Evolutionary conservation across 37 sponge, comb jelly and placozoan species (phyloP), one percentile per base, ranked within the genome.

Genomic region (Aplysina aerophoba): DNA sequence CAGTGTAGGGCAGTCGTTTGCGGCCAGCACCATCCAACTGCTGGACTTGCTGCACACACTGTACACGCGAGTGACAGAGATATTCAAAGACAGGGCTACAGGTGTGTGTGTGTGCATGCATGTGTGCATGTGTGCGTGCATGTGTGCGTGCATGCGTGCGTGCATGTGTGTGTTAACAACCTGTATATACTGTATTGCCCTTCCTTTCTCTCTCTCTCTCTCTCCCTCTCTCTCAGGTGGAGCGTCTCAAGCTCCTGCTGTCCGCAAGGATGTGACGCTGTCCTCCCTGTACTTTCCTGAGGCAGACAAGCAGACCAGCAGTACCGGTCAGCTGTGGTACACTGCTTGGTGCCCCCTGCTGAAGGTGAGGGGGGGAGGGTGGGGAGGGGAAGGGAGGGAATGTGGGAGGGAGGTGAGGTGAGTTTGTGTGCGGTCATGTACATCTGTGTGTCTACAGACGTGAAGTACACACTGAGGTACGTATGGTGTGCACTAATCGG

Each of bases 271-370:
- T n/a, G n/a, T n/a, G n/a, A n/a, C n/a, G n/a, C n/a, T n/a, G n/a
- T n/a, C n/a, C n/a, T n/a, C 74, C 14, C 69, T 22, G 14, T 22
- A 67, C 69, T 58, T 58, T 58, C 19, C 59, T 20, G 27, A 22
- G 12, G 37, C 12, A 34, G 74, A 73, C 74, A 73, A 17, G 65
- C 53, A 25, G 61, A 59, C 27, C 19, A 55, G 25, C 28, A 59
- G 67, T 0, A 24, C 78, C 14, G 80, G 87, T 37, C 67, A 71
- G 1, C 58, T 96, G 33, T 97, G 97, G 97, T 68, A 77, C 16
- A 62, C 62, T 69, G 90, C 93, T 19, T 97, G 92, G 91, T 92
- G 97, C 84, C 97, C 97, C 0, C 81, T 97, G 80, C 79, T 94
- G 22, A 93, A 93, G 65, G 93, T 73, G 35, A 56, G 62, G 16